phyloP scores from a whole-genome alignment of 2,113 vertebrate species.

The Archilochus colubris region DNA sequence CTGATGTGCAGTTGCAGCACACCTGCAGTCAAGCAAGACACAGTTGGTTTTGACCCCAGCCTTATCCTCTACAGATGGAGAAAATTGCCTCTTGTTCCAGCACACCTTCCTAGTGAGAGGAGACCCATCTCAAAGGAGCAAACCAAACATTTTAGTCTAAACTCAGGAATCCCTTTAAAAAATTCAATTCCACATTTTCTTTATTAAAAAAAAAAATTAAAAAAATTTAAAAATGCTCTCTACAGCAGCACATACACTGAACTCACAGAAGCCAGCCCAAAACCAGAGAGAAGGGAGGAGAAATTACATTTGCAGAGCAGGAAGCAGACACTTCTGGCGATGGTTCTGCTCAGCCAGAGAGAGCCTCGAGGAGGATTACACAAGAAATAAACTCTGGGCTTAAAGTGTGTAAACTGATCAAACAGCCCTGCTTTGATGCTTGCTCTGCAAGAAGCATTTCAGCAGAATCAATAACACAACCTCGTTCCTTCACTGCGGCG shows the following conservation, averaged over 20 bases:
- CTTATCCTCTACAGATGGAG: background rate
- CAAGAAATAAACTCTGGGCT: constrained; percentile 45
- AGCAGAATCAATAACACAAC: constrained; percentile 52
- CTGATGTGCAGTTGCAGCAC: background rate
- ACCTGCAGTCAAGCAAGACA: background rate
- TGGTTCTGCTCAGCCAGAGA: constrained; percentile 20
- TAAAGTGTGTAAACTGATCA: constrained; percentile 72
- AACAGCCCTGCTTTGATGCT: constrained; percentile 65
- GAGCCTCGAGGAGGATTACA: constrained; percentile 37
- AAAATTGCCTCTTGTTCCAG: background rate
- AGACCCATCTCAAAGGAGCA: background rate
- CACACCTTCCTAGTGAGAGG: background rate
- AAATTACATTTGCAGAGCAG: constrained; percentile 50
- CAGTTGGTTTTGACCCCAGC: background rate
- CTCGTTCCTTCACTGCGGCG: background rate
- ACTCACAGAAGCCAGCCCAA: background rate
- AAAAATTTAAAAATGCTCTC: no score
- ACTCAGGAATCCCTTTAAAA: background rate
- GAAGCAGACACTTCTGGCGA: constrained; percentile 21
- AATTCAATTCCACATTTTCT: background rate
- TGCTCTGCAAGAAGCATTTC: constrained; percentile 59
- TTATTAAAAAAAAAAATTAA: background rate
- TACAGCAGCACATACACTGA: background rate
- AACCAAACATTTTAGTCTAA: background rate
- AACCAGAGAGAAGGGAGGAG: constrained; percentile 13